These are phyloP conservation scores for Digitonthophagus gazella DNA, from an alignment of 2,888 invertebrate genomes.

Conservation along the genomic window DNA sequence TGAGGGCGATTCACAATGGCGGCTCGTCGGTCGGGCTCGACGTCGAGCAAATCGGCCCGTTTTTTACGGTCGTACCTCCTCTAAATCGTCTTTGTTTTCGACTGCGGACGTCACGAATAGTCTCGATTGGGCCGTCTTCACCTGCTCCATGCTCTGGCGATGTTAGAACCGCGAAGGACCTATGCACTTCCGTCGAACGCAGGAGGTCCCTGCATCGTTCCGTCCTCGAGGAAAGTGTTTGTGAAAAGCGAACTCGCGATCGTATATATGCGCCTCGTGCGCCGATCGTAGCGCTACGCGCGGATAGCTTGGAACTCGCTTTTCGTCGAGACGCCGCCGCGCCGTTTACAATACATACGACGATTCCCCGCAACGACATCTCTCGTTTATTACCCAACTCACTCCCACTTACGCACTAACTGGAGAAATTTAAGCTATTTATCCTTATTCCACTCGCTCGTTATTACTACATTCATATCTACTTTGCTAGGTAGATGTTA, in stretches of 20 bases:
- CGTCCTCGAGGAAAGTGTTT: constrained; percentile 53
- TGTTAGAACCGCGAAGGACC: constrained; percentile 55
- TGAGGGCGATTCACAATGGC: constrained; percentile 55
- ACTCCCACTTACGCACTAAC: too few relatives aligned
- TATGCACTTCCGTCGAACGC: constrained; percentile 58
- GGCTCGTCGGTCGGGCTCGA: constrained; percentile 55
- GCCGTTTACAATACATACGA: too few relatives aligned
- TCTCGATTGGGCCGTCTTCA: constrained; percentile 64
- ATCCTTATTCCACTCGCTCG: too few relatives aligned
- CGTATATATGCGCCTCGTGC: constrained; percentile 45
- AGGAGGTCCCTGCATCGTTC: constrained; percentile 64
- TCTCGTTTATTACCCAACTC: too few relatives aligned
- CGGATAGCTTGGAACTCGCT: constrained; percentile 35
- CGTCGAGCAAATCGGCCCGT: constrained; percentile 49
- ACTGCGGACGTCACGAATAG: constrained; percentile 79
- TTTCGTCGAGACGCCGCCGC: too few relatives aligned
- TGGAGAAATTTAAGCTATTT: too few relatives aligned
- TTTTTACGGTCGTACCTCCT: constrained; percentile 69
- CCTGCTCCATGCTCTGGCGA: constrained; percentile 59
- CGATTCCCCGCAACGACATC: too few relatives aligned
- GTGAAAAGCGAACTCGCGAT: constrained; percentile 53
- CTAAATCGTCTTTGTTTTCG: constrained; percentile 87
- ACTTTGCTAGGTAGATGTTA: too few relatives aligned
- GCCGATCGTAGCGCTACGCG: constrained; percentile 34
- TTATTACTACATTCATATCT: too few relatives aligned